These are phyloP conservation scores for Cavia aperea DNA, from an alignment of 2,113 vertebrate genomes.

Conservation along the genomic window DNA sequence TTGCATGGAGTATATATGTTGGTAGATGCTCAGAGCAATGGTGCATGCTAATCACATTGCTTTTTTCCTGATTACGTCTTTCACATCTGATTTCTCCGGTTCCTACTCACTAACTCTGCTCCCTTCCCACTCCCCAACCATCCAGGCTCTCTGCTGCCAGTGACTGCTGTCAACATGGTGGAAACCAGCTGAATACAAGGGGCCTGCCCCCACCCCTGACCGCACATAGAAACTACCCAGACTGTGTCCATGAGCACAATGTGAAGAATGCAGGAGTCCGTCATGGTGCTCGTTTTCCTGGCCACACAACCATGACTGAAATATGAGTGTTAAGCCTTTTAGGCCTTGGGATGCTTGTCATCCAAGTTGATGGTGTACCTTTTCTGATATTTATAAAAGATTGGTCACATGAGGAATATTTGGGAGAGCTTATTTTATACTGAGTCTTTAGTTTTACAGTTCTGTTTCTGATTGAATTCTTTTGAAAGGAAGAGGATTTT, in stretches of 20 bases:
- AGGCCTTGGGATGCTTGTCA: constrained; percentile 34
- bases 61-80: constrained; percentile 28
- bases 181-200: constrained; percentile 74
- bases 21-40: constrained; percentile 28
- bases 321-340: constrained; percentile 68
- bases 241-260: constrained; percentile 73
- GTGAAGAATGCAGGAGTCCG: constrained; percentile 73
- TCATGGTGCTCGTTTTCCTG: constrained; percentile 52
- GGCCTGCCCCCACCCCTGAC: constrained; percentile 70
- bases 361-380: neutral
- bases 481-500: constrained; percentile 34
- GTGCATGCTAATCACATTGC: neutral
- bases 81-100: constrained; percentile 15
- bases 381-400: constrained; percentile 47
- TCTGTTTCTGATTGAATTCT: constrained; percentile 46
- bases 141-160: constrained; percentile 78
- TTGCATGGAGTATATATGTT: constrained; percentile 48
- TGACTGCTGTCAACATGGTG: constrained; percentile 71
- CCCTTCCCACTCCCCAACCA: constrained; percentile 77
- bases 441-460: constrained; percentile 19
- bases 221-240: constrained; percentile 67
- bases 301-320: constrained; percentile 68
- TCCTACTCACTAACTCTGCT: constrained; percentile 74
- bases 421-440: constrained; percentile 7
- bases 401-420: constrained; percentile 22